Conservation (phyloP, 2,113 vertebrate genomes). For the Thamnophis sirtalis region DNA sequence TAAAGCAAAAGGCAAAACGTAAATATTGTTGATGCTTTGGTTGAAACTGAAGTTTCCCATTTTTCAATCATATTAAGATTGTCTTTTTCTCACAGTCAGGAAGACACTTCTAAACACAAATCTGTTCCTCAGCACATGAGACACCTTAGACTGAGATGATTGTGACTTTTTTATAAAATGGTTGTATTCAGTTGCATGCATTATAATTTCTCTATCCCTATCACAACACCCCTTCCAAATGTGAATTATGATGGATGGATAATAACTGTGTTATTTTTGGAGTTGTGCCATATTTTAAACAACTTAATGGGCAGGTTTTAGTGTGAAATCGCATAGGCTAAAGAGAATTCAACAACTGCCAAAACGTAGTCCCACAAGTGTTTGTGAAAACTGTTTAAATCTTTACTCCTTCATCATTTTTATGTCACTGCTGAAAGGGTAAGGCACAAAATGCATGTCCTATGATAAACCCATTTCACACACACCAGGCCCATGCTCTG, state of each 20-base stretch:
- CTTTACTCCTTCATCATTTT: constrained; percentile 40
- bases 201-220: background rate
- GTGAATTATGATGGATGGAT: constrained; percentile 41
- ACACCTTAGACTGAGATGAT: constrained; percentile 8
- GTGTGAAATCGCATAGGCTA: constrained; percentile 48
- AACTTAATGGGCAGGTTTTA: constrained; percentile 31
- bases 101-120: background rate
- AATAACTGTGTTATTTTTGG: constrained; percentile 34
- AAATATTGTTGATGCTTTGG: constrained; percentile 32
- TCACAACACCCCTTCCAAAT: background rate
- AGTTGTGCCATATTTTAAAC: constrained; percentile 20
- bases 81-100: background rate
- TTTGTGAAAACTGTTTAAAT: constrained; percentile 41
- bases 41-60: constrained; percentile 32
- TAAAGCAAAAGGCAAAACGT: background rate
- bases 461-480: constrained; percentile 59
- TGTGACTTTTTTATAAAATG: background rate
- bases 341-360: constrained; percentile 43
- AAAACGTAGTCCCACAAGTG: constrained; percentile 36
- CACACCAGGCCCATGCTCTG: constrained; percentile 47
- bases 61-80: constrained; percentile 39
- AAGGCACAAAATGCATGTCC: constrained; percentile 51
- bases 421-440: constrained; percentile 62
- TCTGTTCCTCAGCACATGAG: constrained; percentile 24
- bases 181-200: background rate